Conservation (phyloP, 2,888 invertebrate species). For the Eurytoma californica region DNA sequence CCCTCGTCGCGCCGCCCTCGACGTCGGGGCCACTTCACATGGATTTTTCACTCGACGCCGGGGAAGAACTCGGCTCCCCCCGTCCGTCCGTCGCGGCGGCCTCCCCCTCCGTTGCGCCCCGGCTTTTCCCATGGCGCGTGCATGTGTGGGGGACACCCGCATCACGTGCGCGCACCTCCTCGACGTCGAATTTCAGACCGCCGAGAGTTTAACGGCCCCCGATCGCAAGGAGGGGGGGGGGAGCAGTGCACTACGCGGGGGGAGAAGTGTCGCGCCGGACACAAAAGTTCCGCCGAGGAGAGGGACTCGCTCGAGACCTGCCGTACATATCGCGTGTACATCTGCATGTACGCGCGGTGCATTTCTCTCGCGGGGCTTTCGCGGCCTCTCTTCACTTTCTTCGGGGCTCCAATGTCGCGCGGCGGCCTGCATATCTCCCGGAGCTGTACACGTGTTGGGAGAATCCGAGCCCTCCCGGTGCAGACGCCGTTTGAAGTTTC, state of each 20-base stretch:
- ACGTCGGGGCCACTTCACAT: conserved; percentile 17
- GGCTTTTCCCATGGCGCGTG: conserved; percentile 33
- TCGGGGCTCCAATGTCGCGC: not conserved
- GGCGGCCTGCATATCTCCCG: too few relatives aligned
- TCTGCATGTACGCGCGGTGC: not conserved
- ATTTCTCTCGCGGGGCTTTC: not conserved
- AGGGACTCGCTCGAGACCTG: not conserved
- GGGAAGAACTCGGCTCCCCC: not conserved
- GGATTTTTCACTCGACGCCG: conserved; percentile 33
- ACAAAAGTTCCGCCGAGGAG: too few relatives aligned
- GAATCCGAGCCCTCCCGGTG: too few relatives aligned
- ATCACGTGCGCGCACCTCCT: conserved; percentile 31
- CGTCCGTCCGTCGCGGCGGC: not conserved
- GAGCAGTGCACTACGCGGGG: too few relatives aligned
- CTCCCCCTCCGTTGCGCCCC: not conserved
- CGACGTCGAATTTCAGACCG: conserved; percentile 32
- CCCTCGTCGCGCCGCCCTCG: not conserved
- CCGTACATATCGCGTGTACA: not conserved
- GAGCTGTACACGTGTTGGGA: too few relatives aligned
- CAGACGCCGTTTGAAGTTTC: too few relatives aligned
- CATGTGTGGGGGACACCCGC: conserved; percentile 21
- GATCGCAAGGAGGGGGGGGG: not conserved
- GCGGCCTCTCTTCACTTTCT: not conserved
- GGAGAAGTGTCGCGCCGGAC: not conserved
- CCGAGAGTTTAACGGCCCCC: conserved; percentile 34